Evolutionary conservation across 2,888 invertebrate species (phyloP).

Genomic region (Listrodromus nycthemerus): DNA sequence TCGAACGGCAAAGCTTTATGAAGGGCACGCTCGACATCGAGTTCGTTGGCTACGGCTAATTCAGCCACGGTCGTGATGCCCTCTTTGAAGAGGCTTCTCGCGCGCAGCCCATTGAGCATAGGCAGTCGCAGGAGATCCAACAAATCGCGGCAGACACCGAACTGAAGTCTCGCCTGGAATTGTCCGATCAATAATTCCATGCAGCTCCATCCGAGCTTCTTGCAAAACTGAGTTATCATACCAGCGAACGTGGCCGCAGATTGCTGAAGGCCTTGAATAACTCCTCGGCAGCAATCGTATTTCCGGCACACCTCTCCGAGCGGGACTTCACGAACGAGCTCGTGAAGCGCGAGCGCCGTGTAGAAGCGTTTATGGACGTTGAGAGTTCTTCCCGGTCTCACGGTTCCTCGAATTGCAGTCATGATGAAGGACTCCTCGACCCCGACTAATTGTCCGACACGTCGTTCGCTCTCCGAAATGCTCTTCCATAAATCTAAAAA

Average conservation of each 20-base stretch:
- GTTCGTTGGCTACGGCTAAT: slow-evolving; percentile 90
- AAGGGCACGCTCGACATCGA: slow-evolving; percentile 91
- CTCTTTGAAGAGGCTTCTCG: slow-evolving; percentile 92
- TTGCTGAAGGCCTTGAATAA: slow-evolving; percentile 97
- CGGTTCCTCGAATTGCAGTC: slow-evolving; percentile 89
- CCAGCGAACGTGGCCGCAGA: slow-evolving; percentile 97
- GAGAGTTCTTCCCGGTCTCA: slow-evolving; percentile 84
- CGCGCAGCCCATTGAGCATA: slow-evolving; percentile 92
- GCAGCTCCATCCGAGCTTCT: slow-evolving; percentile 95
- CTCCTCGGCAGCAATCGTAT: slow-evolving; percentile 94
- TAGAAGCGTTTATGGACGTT: slow-evolving; percentile 89
- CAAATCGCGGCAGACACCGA: slow-evolving; percentile 96
- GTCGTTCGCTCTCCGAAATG: slow-evolving; percentile 91
- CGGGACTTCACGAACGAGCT: slow-evolving; percentile 96
- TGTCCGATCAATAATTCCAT: slow-evolving; percentile 95
- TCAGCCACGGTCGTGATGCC: slow-evolving; percentile 92
- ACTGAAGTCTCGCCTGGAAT: slow-evolving; percentile 97
- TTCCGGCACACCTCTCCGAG: slow-evolving; percentile 92
- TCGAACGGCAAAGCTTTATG: slow-evolving; percentile 93
- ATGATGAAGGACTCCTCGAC: slow-evolving; percentile 94
- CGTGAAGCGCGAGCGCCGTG: slow-evolving; percentile 95
- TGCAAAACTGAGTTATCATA: slow-evolving; percentile 98
- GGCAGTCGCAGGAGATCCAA: slow-evolving; percentile 95
- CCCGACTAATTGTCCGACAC: slow-evolving; percentile 95
- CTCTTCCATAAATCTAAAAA: slow-evolving; percentile 93